These are phyloP conservation scores for Abscondita cerata DNA, from an alignment of 2,888 invertebrate genomes.

Conservation along the genomic window DNA sequence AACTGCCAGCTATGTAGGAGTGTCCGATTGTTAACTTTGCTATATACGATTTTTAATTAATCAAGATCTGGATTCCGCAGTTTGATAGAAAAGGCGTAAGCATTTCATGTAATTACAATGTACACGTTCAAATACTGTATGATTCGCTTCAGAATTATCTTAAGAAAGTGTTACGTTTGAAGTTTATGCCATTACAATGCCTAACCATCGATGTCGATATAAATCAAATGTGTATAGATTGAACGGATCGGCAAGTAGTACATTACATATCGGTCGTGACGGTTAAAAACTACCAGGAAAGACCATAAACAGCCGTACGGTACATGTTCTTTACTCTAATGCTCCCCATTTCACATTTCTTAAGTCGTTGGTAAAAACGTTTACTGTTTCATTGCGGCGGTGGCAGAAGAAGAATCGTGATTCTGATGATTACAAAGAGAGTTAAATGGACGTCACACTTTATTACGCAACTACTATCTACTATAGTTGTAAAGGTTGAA, in stretches of 20 bases:
- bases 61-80: background rate
- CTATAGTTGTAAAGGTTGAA: too few relatives aligned
- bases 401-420: slow-evolving; percentile 34
- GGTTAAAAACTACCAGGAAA: slow-evolving; percentile 55
- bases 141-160: slow-evolving; percentile 3
- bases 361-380: slow-evolving; percentile 28
- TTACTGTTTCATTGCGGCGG: slow-evolving; percentile 28
- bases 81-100: too few relatives aligned
- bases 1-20: slow-evolving; percentile 39
- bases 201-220: slow-evolving; percentile 47
- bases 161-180: slow-evolving; percentile 20
- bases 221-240: slow-evolving; percentile 54
- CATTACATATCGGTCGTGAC: slow-evolving; percentile 56
- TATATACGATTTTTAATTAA: slow-evolving; percentile 1
- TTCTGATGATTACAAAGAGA: slow-evolving; percentile 23
- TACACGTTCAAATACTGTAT: too few relatives aligned
- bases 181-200: slow-evolving; percentile 25
- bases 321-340: slow-evolving; percentile 42
- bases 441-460: slow-evolving; percentile 8
- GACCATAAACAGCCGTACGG: slow-evolving; percentile 44
- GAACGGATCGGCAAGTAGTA: slow-evolving; percentile 54
- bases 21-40: slow-evolving; percentile 14
- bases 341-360: slow-evolving; percentile 33
- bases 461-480: too few relatives aligned
- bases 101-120: too few relatives aligned